Evolutionary conservation across 2,888 invertebrate species (phyloP), one percentile per base, ranked within the genome.

Genomic region (Cheilosia urbana): DNA sequence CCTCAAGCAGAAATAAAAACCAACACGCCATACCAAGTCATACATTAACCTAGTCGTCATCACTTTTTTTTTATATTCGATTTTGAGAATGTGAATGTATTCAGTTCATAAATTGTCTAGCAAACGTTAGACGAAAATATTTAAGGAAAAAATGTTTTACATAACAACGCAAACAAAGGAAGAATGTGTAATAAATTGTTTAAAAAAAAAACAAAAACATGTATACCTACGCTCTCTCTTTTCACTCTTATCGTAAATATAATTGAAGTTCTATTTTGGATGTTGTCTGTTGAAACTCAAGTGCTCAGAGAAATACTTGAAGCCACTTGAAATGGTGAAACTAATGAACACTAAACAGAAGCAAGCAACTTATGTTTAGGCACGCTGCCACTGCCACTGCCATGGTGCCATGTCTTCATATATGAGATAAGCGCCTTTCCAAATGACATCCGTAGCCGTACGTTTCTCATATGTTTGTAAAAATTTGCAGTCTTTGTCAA

Each of bases 211-310:
- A n/a, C n/a, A n/a, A 49, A 42, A 63, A 47, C 30, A 34, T 58
- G 42, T 30, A n/a, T n/a, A n/a, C n/a, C n/a, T n/a, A n/a, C 17
- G n/a, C 71, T 37, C 21, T 15, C 42, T 51, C 55, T 47, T 40
- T 58, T 42, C 47, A 49, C 34, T 47, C 30, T 69, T 34, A 53
- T 82, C 49, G 58, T 19, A 81, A 81, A 69, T 69, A 37, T 71
- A 77, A 77, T 77, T 77, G 81, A 77, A 66, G 82, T 82, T 82
- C 82, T 82, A 77, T 82, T 77, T 77, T 82, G 57, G 77, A 72
- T 77, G 66, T 68, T 66, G 57, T 66, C 77, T 34, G n/a, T 71
- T 34, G 27, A 76, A 27, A 58, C 51, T 49, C 69, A 71, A 82
- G 60, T 72, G 66, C 62, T 47, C 40, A 42, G 37, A 58, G 27